Base-by-base conservation (phyloP, 2,888 invertebrate genomes). In the Masnerella sp. region DNA sequence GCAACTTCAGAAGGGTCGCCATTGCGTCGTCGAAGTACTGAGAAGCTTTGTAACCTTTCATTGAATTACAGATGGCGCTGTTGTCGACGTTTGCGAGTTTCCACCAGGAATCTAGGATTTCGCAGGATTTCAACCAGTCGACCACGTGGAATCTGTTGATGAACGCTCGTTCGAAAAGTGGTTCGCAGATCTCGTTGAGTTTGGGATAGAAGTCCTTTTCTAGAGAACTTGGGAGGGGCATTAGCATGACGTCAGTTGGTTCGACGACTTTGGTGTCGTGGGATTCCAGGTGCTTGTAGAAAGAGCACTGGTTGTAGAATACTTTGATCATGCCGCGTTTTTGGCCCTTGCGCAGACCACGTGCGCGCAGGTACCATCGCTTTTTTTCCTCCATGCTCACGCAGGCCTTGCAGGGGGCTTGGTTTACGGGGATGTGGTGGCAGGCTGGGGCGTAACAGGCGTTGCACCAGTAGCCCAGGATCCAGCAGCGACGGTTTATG, bases 251-350 rank as follows among this genome's bases (percentile, higher is more conserved):
- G n/a, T 85, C 84, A 20, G 77, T 75, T 40, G 83, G 78, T 12
- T 83, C 82, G 7, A 85, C 82, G 2, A 70, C 2, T 2, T 20
- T 59, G 8, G 78, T 69, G 0, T 77, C 64, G 51, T 87, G 86
- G 3, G 51, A 32, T 42, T 79, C 79, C 11, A 87, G 34, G 51
- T 87, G 86, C n/a, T 82, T 79, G 30, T 85, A 80, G 22, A 86
- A 84, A 61, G 82, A 83, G 47, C 87, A 87, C 45, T 84, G 85
- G 65, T 87, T 87, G 64, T 85, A 85, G 51, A 87, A 87, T 22
- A 87, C 54, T 22, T 77, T 76, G 5, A 81, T 76, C 9, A 76
- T 77, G 0, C 83, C 86, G 20, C 77, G 64, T 42, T 80, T 82
- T 1, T 80, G 69, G n/a, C 65, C 72, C 12, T 76, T 79, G 1